Evolutionary conservation across 2,797 vertebrate genomes (phyloP).

Genomic region (Bufotes viridis): DNA sequence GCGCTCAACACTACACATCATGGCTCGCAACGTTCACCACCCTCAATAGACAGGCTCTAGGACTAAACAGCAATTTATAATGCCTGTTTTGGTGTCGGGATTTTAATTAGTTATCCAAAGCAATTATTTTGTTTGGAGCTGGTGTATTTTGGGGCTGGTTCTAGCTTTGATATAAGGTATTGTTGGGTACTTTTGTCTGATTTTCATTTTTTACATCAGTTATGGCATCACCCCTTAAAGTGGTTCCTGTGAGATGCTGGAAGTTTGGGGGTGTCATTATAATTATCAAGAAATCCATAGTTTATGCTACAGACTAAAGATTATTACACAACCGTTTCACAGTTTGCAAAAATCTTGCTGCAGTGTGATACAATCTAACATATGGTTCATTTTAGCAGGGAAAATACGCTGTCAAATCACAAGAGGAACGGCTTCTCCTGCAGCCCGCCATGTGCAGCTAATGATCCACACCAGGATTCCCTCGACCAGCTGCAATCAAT

Average conservation of each 20-base stretch:
- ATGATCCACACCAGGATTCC: constrained; percentile 1
- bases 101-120: too few relatives aligned
- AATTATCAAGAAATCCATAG: not conserved
- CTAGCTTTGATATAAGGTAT: too few relatives aligned
- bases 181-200: too few relatives aligned
- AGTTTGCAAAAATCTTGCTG: not conserved
- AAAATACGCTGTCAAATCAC: not conserved
- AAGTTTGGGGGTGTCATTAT: not conserved
- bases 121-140: too few relatives aligned
- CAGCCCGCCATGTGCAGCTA: not conserved
- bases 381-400: not conserved
- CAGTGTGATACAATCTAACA: not conserved
- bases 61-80: too few relatives aligned
- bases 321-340: not conserved
- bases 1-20: too few relatives aligned
- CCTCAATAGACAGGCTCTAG: too few relatives aligned
- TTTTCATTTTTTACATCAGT: too few relatives aligned
- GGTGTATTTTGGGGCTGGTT: too few relatives aligned
- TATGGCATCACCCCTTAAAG: too few relatives aligned
- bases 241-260: not conserved
- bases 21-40: too few relatives aligned
- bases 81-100: too few relatives aligned
- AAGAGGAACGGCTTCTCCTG: not conserved
- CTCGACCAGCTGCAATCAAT: constrained; percentile 2
- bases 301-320: not conserved